A percentile compares a stretch with the other conserved stretches of the same genome.
These are phyloP conservation scores for Phaenicophaeus curvirostris DNA, from an alignment of 2,797 vertebrate species.

Conservation along the genomic window DNA sequence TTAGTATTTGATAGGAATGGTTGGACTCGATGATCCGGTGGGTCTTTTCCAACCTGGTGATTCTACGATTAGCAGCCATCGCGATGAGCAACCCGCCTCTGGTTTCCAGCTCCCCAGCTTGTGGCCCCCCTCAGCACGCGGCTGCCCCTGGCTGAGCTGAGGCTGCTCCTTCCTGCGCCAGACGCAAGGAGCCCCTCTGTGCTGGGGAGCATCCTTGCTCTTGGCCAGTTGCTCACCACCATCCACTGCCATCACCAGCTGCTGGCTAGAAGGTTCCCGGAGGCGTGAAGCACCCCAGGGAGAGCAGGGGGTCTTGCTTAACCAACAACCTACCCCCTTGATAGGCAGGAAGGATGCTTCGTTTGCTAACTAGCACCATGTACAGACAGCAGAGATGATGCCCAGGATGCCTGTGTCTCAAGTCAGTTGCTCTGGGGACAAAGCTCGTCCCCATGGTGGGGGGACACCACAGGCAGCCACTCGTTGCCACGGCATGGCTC, in stretches of 20 bases:
- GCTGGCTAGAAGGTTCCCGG: not conserved
- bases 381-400: not conserved
- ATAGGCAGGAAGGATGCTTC: fast-evolving
- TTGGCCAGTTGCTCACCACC: fast-evolving
- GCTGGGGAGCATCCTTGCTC: not conserved
- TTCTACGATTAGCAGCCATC: not conserved
- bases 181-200: fast-evolving
- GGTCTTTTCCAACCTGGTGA: no score
- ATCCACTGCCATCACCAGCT: no score
- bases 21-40: no score
- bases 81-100: fast-evolving
- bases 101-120: not conserved
- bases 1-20: no score
- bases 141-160: fast-evolving
- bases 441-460: fast-evolving
- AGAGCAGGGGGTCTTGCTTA: fast-evolving
- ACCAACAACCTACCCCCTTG: not conserved
- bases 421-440: not conserved
- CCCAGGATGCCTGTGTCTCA: fast-evolving
- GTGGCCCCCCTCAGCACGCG: no score
- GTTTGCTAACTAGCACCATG: not conserved
- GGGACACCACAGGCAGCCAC: not conserved
- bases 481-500: not conserved
- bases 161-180: not conserved
- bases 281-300: not conserved